Conservation (phyloP, 2,113 vertebrate species). For the Phaetusa simplex region DNA sequence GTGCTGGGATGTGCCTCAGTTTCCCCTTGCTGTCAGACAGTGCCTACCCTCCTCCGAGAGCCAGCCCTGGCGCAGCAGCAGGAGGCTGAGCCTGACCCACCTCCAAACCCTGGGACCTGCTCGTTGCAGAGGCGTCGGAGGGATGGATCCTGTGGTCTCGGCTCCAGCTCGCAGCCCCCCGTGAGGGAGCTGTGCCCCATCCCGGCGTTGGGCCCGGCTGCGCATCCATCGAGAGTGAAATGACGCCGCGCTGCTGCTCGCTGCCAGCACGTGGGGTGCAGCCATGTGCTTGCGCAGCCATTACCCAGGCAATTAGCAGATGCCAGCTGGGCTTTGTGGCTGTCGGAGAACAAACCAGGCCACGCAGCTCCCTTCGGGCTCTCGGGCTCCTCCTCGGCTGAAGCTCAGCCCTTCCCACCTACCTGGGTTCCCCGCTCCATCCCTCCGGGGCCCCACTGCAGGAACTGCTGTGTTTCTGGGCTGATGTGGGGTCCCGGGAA, state of each 20-base stretch:
- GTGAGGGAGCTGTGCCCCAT: fast-evolving
- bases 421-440: not conserved
- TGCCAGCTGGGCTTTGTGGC: not conserved
- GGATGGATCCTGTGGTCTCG: not conserved
- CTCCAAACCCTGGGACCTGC: not conserved
- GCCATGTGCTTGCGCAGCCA: not conserved
- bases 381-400: not conserved
- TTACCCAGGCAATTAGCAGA: not conserved
- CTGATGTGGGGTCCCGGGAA: fast-evolving
- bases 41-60: not conserved
- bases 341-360: not conserved
- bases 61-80: not conserved
- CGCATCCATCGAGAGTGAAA: not conserved
- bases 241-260: not conserved
- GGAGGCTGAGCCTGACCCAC: not conserved
- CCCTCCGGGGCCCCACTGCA: not conserved
- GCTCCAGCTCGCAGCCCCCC: not conserved
- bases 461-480: not conserved
- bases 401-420: not conserved
- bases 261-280: not conserved
- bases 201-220: not conserved
- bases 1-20: not conserved
- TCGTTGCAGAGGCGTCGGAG: fast-evolving
- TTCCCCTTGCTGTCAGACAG: not conserved
- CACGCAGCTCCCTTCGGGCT: not conserved